These are phyloP conservation scores for Zaprionus capensis DNA, from an alignment of 1,140 invertebrate species.

Conservation along the genomic window DNA sequence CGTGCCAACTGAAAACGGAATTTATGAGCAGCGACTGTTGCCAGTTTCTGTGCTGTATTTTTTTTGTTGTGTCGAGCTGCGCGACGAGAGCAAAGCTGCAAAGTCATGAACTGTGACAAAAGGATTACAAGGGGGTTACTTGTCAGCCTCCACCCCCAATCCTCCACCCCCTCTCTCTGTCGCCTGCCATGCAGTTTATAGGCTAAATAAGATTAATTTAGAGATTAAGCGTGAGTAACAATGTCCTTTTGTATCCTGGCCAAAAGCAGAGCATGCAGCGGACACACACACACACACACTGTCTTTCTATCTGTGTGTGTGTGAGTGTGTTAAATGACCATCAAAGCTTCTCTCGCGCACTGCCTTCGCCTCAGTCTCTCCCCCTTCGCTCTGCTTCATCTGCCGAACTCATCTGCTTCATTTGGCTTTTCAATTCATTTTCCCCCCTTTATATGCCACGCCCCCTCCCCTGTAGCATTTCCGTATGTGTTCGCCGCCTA, in stretches of 20 bases:
- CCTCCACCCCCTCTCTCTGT: not conserved
- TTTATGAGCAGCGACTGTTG: constrained; percentile 54
- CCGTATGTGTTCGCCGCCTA: not conserved
- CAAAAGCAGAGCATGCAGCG: constrained; percentile 4
- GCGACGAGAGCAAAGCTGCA: constrained; percentile 45
- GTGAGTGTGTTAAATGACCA: constrained; percentile 4
- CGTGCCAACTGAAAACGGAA: constrained; percentile 43
- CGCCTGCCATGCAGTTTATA: constrained; percentile 56
- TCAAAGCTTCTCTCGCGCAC: not conserved
- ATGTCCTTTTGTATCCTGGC: constrained; percentile 7
- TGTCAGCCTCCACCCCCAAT: constrained; percentile 11
- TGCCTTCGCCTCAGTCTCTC: not conserved
- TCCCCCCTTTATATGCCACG: not conserved
- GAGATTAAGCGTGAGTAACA: constrained; percentile 56
- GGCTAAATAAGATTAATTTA: constrained; percentile 75
- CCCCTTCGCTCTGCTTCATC: not conserved
- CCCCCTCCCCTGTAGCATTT: not conserved
- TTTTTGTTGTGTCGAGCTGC: constrained; percentile 7
- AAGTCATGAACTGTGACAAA: constrained; percentile 77
- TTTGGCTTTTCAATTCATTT: constrained; percentile 47
- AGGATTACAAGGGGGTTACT: constrained; percentile 73
- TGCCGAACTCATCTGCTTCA: constrained; percentile 15
- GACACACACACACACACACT: not conserved
- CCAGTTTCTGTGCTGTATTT: not conserved
- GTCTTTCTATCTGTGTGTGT: not conserved